Evolutionary conservation across 2,797 vertebrate genomes (phyloP).

Genomic region (Brachyrhaphis roseni): DNA sequence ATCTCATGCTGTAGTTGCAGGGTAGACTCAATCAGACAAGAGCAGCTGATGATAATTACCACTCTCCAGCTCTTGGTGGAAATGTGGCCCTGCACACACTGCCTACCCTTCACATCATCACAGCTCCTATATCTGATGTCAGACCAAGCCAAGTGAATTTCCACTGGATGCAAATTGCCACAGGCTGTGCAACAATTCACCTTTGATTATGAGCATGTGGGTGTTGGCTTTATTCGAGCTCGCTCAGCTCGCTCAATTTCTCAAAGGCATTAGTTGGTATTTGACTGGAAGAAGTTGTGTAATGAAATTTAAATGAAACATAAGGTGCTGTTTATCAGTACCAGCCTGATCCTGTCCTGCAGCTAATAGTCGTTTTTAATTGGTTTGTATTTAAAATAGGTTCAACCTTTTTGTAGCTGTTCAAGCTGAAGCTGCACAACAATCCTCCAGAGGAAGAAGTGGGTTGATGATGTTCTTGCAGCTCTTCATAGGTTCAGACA

Average conservation of each 20-base stretch:
- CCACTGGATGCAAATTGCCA: constrained; percentile 58
- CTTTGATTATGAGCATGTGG: constrained; percentile 65
- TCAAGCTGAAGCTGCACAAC: constrained; percentile 14
- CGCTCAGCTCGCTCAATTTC: constrained; percentile 41
- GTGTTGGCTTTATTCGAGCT: constrained; percentile 48
- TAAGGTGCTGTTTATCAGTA: constrained; percentile 12
- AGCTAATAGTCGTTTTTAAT: constrained; percentile 30
- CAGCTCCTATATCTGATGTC: constrained; percentile 32
- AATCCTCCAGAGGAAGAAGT: constrained; percentile 3
- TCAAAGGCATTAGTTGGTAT: constrained; percentile 37
- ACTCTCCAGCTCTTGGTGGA: constrained; percentile 15
- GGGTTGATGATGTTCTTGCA: constrained; percentile 16
- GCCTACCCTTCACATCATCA: constrained; percentile 4
- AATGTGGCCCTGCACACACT: constrained; percentile 4
- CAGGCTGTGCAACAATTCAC: constrained; percentile 53
- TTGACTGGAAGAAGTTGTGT: constrained; percentile 45
- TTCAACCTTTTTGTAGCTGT: constrained; percentile 15
- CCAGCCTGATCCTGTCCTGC: constrained; percentile 4
- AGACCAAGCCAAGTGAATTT: constrained; percentile 37
- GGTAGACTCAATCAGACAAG: constrained; percentile 33
- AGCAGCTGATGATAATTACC: constrained; percentile 41
- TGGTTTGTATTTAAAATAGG: constrained; percentile 18
- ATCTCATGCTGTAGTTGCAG: constrained; percentile 13
- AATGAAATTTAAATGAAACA: constrained; percentile 56
- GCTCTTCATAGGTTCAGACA: constrained; percentile 4